Percentiles rank a stretch among this genome's conserved stretches.
Conservation (phyloP, 2,113 vertebrate species). For the Philantomba maxwellii region DNA sequence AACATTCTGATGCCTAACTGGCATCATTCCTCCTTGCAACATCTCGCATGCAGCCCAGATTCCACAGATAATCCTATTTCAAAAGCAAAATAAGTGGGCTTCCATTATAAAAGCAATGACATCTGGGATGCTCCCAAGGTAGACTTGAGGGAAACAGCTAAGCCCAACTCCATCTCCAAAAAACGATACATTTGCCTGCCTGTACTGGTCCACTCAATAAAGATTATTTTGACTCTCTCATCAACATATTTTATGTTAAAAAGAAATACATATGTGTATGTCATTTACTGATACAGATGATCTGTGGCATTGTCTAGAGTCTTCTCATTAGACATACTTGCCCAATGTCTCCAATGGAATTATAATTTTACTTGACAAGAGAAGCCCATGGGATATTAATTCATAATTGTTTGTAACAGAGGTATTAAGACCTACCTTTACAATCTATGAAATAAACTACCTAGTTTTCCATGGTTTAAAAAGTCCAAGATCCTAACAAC, state of each 20-base stretch:
- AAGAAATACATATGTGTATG: neutral
- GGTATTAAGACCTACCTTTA: neutral
- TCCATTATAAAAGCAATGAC: neutral
- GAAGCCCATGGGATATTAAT: neutral
- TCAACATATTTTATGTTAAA: neutral
- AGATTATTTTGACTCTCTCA: neutral
- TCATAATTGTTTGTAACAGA: neutral
- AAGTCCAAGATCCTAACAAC: neutral
- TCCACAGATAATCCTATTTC: neutral
- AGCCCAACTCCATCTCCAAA: neutral
- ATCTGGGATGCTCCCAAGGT: neutral
- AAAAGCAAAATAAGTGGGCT: neutral
- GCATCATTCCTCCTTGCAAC: neutral
- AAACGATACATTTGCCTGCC: neutral
- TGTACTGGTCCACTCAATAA: neutral
- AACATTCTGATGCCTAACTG: neutral
- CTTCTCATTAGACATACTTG: neutral
- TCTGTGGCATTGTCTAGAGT: neutral
- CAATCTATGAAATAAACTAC: neutral
- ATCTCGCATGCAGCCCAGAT: neutral
- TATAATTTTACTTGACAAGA: neutral
- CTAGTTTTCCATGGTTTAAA: neutral
- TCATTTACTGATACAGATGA: neutral
- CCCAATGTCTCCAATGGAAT: neutral
- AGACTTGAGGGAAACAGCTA: neutral